Evolutionary conservation across 64 coral and sea anemone species (phyloP), one percentile per base, ranked within the genome.

Genomic region (Porites australiensis): DNA sequence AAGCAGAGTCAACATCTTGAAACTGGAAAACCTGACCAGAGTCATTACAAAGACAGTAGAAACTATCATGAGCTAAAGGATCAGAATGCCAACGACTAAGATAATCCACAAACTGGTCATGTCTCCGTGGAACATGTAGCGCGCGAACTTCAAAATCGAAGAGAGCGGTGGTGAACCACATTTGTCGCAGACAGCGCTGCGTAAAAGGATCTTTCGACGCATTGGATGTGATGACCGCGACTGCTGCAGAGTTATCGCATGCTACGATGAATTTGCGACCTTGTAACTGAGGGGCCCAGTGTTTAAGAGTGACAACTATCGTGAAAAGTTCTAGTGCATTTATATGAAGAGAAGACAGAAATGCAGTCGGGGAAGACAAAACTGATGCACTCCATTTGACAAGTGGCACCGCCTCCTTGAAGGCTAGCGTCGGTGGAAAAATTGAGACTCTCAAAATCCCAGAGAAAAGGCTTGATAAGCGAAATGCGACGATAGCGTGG

Each of bases 51-150:
- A 80, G 0, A 13, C 8, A 3, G 44, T 45, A 13, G 5, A 60
- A 80, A 44, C 20, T 80, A 43, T 10, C 77, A 14, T 21, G 21
- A 11, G 77, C 77, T 62, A 22, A 80, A 61, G 55, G 20, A 15
- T 80, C 77, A 0, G 77, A 80, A 80, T 80, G 77, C 77, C 77
- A 80, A 80, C 23, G 57, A 16, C 54, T 80, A 8, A 80, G 77
- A 18, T 15, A 80, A 10, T 61, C 77, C 6, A 54, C 77, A 4
- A 80, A 62, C 23, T 63, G 27, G 5, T 80, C 61, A 22, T 80
- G 76, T 59, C 13, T 80, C 2, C 77, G 23, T 1, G 20, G 77
- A 80, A 80, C 53, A 44, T 63, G 57, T 60, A 15, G 23, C 0
- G 21, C 23, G n/a, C 77, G 21, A 2, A 80, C 77, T 80, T 80